These are phyloP conservation scores for Psittacula cyanocephala DNA, from an alignment of 2,113 vertebrate species.

Conservation along the genomic window DNA sequence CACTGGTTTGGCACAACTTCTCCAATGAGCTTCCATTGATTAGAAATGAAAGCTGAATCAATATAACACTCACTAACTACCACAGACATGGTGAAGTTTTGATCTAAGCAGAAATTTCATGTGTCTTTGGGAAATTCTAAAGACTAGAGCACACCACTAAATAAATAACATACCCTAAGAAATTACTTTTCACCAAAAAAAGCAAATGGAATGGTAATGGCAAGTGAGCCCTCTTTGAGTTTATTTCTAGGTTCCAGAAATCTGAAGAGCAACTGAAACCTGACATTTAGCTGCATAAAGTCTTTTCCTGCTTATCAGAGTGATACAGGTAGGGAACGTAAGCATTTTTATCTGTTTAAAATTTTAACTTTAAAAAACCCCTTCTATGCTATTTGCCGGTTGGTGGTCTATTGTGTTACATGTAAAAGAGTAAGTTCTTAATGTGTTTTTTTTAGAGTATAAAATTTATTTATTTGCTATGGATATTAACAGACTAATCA, in stretches of 20 bases:
- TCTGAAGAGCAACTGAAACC: not conserved
- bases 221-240: not conserved
- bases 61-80: not conserved
- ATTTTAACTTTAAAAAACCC: rapidly evolving
- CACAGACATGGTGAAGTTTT: not conserved
- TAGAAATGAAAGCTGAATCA: slow-evolving; percentile 49
- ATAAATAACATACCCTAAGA: not conserved
- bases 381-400: not conserved
- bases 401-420: not conserved
- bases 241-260: not conserved
- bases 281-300: not conserved
- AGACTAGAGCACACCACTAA: not conserved
- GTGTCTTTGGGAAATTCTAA: not conserved
- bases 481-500: not conserved
- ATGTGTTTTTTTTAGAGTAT: not conserved
- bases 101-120: not conserved
- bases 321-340: not conserved
- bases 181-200: not conserved
- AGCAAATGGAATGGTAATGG: not conserved
- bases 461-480: not conserved
- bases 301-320: not conserved
- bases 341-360: not conserved
- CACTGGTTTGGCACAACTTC: not conserved
- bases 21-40: slow-evolving; percentile 17
- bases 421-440: not conserved